phyloP scores from a whole-genome alignment of 2,113 vertebrate genomes.

The Pteropus alecto region DNA sequence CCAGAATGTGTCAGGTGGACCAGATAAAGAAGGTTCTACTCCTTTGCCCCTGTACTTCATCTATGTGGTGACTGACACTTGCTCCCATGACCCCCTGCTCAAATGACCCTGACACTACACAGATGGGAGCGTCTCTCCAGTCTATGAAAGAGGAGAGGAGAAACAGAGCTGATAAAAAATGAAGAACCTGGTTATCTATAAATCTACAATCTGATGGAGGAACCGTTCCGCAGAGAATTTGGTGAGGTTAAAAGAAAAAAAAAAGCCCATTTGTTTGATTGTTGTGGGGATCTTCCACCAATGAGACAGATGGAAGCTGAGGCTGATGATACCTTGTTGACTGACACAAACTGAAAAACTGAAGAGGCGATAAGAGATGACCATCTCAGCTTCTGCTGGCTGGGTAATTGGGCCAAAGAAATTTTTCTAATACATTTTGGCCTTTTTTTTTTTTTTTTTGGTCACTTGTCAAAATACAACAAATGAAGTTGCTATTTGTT shows the following conservation, averaged over 20 bases:
- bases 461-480: background rate
- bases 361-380: background rate
- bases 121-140: background rate
- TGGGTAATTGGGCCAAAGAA: background rate
- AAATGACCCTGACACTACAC: background rate
- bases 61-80: background rate
- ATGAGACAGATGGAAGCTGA: background rate
- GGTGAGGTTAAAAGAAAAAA: background rate
- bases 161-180: background rate
- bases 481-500: background rate
- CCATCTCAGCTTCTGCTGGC: background rate
- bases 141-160: background rate
- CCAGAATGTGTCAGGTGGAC: background rate
- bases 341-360: background rate
- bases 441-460: background rate
- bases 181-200: background rate
- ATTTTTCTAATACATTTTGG: background rate
- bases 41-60: background rate
- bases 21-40: background rate
- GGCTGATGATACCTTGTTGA: background rate
- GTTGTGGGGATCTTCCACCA: conserved; percentile 11
- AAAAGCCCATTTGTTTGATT: background rate
- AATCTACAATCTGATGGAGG: background rate
- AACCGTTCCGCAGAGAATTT: background rate
- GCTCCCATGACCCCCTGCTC: background rate